Evolutionary conservation across 2,888 invertebrate genomes (phyloP), one percentile per base, ranked within the genome.

Genomic region (Seladonia tumulorum): DNA sequence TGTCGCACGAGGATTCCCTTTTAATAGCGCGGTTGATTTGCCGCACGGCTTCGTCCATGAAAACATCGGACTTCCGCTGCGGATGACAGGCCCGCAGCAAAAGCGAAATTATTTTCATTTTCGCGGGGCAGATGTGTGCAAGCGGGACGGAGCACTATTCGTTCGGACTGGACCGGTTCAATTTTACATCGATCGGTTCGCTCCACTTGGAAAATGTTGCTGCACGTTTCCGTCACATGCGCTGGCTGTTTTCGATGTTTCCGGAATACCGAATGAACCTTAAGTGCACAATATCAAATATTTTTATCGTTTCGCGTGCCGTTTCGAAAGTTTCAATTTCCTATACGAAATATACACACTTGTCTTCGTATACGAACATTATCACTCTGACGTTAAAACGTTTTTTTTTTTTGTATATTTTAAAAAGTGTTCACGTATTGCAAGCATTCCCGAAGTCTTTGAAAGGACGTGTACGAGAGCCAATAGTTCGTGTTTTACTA

Each of bases 21-120:
- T n/a, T 90, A 88, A 90, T 90, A 90, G 79, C 22, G 53, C 53
- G 53, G 53, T 53, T 53, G 22, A 53, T 53, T 53, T 22, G 53
- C 22, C 53, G 53, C 12, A 2, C 22, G 53, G 22, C 22, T 53
- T 22, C 22, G 53, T 53, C 22, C 60, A 14, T 14, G 60, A 60
- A 25, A 60, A 60, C 60, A 60, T 60, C 60, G 25, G 25, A 14
- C 60, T 25, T 60, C 60, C 25, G 12, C 60, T 60, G 60, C 60
- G 60, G 14, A 14, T 60, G 60, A 60, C 60, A 60, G 5, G 25
- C 25, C 5, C 25, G 25, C 25, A 14, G 5, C 25, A 25, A 25
- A 25, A 25, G 25, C 60, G 60, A 25, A 25, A 60, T 60, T 60
- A 60, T 60, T 60, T 60, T 60, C 60, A 60, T 60, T 60, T 60